These are phyloP conservation scores for Condylura cristata DNA, from an alignment of 2,113 vertebrate species.

Conservation along the genomic window DNA sequence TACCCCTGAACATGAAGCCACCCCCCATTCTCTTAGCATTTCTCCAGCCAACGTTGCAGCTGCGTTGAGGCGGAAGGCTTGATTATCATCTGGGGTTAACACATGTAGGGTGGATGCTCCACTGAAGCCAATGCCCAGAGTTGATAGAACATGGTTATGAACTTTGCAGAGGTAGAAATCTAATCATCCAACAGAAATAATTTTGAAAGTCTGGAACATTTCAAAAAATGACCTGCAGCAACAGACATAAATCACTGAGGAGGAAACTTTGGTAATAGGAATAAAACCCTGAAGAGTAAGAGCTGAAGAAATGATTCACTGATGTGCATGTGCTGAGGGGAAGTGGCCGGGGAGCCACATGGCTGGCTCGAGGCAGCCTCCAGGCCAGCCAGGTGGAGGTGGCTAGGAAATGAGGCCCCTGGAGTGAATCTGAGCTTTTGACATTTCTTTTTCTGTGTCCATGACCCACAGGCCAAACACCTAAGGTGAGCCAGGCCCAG, in stretches of 20 bases:
- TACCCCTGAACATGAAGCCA: not conserved
- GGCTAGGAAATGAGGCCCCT: not conserved
- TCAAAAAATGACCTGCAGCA: not conserved
- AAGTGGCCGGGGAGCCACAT: not conserved
- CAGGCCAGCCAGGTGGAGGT: not conserved
- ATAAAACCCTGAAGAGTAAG: not conserved
- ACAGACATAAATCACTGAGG: not conserved
- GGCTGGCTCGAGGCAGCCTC: not conserved
- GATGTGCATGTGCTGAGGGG: not conserved
- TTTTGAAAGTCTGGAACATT: not conserved
- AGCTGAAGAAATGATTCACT: constrained; percentile 47
- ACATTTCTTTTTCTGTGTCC: not conserved
- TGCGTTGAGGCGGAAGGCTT: not conserved
- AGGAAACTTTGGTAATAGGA: not conserved
- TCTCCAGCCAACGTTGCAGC: not conserved
- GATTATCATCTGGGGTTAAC: not conserved
- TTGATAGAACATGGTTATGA: not conserved
- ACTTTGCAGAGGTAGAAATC: not conserved
- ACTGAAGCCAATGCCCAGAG: not conserved
- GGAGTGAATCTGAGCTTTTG: not conserved
- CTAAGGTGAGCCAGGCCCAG: not conserved
- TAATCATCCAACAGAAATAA: not conserved
- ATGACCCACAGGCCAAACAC: not conserved
- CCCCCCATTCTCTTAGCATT: not conserved
- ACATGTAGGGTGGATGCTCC: not conserved